A percentile compares a stretch with the other conserved stretches of the same genome.
These are phyloP conservation scores for Fregetta grallaria DNA, from an alignment of 2,113 vertebrate species.

Conservation along the genomic window DNA sequence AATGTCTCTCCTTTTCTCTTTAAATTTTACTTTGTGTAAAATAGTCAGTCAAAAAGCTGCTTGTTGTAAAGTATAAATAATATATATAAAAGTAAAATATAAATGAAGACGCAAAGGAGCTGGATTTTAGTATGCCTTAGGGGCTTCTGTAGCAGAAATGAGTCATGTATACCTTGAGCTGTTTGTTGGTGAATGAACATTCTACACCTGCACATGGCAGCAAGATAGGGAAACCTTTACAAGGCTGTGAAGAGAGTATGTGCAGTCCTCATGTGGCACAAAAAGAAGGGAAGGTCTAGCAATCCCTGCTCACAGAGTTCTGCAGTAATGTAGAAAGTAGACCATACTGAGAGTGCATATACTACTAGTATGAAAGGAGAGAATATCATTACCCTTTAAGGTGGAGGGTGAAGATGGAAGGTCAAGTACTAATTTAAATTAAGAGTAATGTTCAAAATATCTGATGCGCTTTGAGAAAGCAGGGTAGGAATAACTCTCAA, in stretches of 20 bases:
- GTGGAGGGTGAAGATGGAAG: background rate
- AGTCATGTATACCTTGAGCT: background rate
- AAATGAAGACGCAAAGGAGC: background rate
- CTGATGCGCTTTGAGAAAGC: background rate
- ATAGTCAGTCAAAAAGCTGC: background rate
- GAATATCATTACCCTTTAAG: background rate
- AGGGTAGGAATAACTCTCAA: background rate
- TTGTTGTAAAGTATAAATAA: background rate
- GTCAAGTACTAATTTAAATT: background rate
- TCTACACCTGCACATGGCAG: background rate
- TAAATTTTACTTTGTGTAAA: background rate
- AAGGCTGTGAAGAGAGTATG: background rate
- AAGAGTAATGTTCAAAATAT: background rate
- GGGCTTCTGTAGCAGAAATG: background rate
- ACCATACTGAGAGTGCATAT: background rate
- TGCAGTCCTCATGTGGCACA: background rate
- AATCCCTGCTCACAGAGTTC: background rate
- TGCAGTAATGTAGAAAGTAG: background rate
- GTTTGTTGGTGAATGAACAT: background rate
- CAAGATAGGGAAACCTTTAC: background rate
- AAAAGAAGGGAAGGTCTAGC: background rate
- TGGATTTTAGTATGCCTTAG: background rate
- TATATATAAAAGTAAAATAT: background rate
- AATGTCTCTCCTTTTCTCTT: background rate
- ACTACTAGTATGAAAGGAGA: background rate